Evolutionary conservation across 2,797 vertebrate species (phyloP).

Genomic region (Psittacula derbiana): DNA sequence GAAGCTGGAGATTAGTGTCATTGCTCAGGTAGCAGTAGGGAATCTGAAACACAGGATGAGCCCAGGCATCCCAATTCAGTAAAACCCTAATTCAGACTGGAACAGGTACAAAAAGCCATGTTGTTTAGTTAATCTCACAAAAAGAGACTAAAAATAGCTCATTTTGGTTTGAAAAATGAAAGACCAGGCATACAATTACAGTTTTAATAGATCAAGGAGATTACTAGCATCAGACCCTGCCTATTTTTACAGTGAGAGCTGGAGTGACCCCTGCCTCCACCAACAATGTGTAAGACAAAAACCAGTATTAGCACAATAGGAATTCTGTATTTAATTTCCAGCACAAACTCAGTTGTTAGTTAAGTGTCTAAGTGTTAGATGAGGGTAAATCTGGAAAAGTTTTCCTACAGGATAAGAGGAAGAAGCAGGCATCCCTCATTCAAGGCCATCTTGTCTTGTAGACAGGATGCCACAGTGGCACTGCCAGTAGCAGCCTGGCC

Average conservation of each 20-base stretch:
- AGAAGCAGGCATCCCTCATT: background rate
- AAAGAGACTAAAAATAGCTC: conserved; percentile 2
- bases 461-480: background rate
- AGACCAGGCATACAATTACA: background rate
- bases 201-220: background rate
- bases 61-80: background rate
- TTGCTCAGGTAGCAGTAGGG: background rate
- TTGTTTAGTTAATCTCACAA: background rate
- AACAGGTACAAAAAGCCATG: background rate
- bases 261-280: background rate
- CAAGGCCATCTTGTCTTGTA: background rate
- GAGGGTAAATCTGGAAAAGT: background rate
- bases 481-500: background rate
- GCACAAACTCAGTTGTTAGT: background rate
- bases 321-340: background rate
- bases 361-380: background rate
- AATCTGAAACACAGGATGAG: background rate
- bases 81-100: background rate
- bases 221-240: background rate
- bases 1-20: background rate
- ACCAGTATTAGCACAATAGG: background rate
- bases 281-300: background rate
- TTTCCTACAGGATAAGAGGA: background rate
- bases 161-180: background rate
- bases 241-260: background rate